Percentiles rank a stretch among this genome's conserved stretches.
phyloP scores from a whole-genome alignment of 2,888 invertebrate genomes.

The Bembecia ichneumoniformis region DNA sequence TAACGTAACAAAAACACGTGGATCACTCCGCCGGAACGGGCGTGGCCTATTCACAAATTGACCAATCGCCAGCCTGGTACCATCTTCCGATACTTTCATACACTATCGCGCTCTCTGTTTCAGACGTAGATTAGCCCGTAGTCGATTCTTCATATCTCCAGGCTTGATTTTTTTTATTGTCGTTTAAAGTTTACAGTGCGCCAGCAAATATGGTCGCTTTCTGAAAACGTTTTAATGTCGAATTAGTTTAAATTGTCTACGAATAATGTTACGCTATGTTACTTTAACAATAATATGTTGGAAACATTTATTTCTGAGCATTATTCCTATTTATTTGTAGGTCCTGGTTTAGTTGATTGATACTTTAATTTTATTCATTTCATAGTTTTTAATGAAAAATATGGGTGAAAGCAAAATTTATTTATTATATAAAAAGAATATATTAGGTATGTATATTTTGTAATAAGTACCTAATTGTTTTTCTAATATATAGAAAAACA shows the following conservation, averaged over 20 bases:
- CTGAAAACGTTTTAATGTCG: constrained; percentile 7
- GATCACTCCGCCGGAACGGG: constrained; percentile 28
- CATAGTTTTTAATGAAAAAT: too few species aligned
- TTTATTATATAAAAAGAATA: too few species aligned
- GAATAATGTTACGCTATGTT: constrained; percentile 15
- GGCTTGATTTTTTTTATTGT: constrained; percentile 52
- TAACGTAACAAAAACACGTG: constrained; percentile 57
- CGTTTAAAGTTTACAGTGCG: constrained; percentile 38
- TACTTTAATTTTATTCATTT: too few species aligned
- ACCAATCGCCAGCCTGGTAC: constrained; percentile 24
- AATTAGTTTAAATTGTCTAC: constrained; percentile 31
- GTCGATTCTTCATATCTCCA: constrained; percentile 54
- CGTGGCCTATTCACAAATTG: constrained; percentile 19
- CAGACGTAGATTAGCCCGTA: constrained; percentile 42
- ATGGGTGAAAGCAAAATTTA: too few species aligned
- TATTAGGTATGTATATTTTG: too few species aligned
- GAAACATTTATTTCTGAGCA: too few species aligned
- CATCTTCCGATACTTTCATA: constrained; percentile 20
- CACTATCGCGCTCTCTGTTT: constrained; percentile 23
- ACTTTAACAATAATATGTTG: too few species aligned
- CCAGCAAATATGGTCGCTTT: constrained; percentile 28
- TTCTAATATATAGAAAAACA: too few species aligned
- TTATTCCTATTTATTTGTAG: too few species aligned
- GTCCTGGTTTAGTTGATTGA: too few species aligned
- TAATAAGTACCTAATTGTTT: too few species aligned